Evolutionary conservation across 2,113 vertebrate species (phyloP), one percentile per base, ranked within the genome.

Genomic region (Vulpes lagopus): DNA sequence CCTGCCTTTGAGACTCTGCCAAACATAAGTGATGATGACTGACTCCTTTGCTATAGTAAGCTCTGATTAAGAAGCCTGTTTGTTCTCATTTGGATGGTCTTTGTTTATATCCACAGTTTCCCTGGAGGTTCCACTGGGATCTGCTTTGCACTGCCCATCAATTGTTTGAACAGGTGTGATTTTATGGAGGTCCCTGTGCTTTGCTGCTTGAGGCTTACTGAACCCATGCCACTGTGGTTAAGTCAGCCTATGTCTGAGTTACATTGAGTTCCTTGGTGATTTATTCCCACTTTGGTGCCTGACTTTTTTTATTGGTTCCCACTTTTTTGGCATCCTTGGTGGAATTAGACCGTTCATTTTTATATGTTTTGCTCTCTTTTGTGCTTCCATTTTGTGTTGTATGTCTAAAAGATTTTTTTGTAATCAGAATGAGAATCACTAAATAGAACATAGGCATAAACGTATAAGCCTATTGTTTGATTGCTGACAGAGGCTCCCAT

Each of bases 41-140:
- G 49, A 73, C 30, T 88, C 4, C 62, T 23, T 67, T 38, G 7
- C 38, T 35, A 10, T 14, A 76, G 14, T 6, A 49, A 94, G 22
- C 30, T 96, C 55, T 12, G 38, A 87, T 15, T 94, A 86, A 81
- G 43, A 15, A 92, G 27, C 4, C 14, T 19, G 15, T 32, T 76
- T 67, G 1, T 69, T 95, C 43, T 95, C 32, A 78, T 57, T 53
- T 73, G 38, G 57, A 22, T 94, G n/a, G 5, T 43, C n/a, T 90
- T 95, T 71, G 32, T 62, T 89, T 95, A 79, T 83, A 78, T 69
- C 38, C 51, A 51, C 51, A 79, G 74, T 60, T 94, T 80, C 51
- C 84, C 84, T 35, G 14, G n/a, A 71, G 22, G 7, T 16, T 73
- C 74, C 65, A 62, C 32, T 14, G 57, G 64, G 55, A 92, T 79